Base-by-base conservation (phyloP, 2,113 vertebrate genomes). In the Chauna torquata region DNA sequence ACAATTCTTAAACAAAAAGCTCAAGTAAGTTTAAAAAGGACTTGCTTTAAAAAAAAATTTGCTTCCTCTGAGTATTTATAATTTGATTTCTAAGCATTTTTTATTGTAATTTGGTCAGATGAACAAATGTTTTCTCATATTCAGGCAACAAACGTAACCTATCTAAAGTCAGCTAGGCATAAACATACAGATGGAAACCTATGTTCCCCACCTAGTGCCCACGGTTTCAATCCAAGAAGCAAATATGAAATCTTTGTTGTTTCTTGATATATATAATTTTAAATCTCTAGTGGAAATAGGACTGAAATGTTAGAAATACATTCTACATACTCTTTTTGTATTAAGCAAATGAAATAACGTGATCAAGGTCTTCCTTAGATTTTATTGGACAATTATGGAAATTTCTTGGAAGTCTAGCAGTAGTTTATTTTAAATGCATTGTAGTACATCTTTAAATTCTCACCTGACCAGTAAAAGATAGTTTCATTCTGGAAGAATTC, bases 1-100 rank as follows among this genome's bases (percentile, higher is more conserved):
- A 91, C 94, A 69, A 97, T 99, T 97, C 98, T 99, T 89, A 99
- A 99, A 88, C 98, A 99, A 84, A 99, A 99, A 94, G 99, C 99
- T 84, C 99, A 99, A 98, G 99, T 99, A 96, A 98, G 98, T 94
- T 89, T 88, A 50, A 50, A 71, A 83, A 80, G 25, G 8, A 38
- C 10, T 66, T 61, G 15, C 2, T 38, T 62, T 17, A 62, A 27
- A 62, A 62, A 42, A 81, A 65, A 8, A 6, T 86, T 44, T 75
- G 15, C 8, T 86, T 28, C 12, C 38, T 87, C 52, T 50, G 8
- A 75, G 5, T 62, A 66, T 58, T 75, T 92, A 27, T 13, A 32
- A 2, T 71, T 72, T 47, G 8, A 38, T 90, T 93, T 79, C 66
- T 82, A 72, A 34, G 57, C n/a, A 62, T 65, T 77, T 55, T 54